phyloP scores from a whole-genome alignment of 23 tunicate species.

The Trididemnum clinides region DNA sequence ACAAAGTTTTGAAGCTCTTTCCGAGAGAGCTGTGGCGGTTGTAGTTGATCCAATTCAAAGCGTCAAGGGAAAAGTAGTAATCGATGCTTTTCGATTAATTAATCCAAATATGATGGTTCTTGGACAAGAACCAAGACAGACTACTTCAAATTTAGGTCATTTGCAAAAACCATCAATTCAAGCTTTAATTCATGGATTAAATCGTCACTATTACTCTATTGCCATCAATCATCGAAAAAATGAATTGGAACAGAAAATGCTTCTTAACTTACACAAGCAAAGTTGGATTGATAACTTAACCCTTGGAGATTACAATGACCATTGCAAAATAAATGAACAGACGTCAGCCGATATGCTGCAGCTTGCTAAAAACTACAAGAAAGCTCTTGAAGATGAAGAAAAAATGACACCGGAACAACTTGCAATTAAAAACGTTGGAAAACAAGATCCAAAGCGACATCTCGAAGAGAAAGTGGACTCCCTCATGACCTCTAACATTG shows the following conservation, averaged over 20 bases:
- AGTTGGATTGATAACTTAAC: constrained; percentile 96
- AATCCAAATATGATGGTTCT: constrained; percentile 96
- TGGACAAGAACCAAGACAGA: constrained; percentile 96
- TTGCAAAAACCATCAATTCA: constrained; percentile 96
- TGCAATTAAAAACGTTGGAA: constrained; percentile 89
- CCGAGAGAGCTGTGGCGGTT: constrained; percentile 98
- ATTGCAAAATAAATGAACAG: constrained; percentile 84
- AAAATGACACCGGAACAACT: constrained; percentile 93
- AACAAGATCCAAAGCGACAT: constrained; percentile 97
- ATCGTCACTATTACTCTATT: constrained; percentile 95
- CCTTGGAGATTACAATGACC: constrained; percentile 83
- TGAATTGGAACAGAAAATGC: constrained; percentile 97
- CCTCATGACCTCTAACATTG: constrained; percentile 84
- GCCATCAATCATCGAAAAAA: constrained; percentile 95
- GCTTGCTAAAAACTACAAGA: constrained; percentile 92
- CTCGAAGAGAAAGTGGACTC: constrained; percentile 93
- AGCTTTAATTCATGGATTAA: constrained; percentile 98
- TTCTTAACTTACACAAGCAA: constrained; percentile 90
- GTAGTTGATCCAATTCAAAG: constrained; percentile 98
- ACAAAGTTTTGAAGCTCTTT: constrained; percentile 96
- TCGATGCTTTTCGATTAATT: constrained; percentile 95
- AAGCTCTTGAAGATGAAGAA: constrained; percentile 93
- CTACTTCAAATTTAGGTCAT: constrained; percentile 96
- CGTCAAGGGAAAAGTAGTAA: constrained; percentile 98
- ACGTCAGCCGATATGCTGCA: constrained; percentile 77